Evolutionary conservation across 2,888 invertebrate genomes (phyloP).

Genomic region (Cantharis rustica): DNA sequence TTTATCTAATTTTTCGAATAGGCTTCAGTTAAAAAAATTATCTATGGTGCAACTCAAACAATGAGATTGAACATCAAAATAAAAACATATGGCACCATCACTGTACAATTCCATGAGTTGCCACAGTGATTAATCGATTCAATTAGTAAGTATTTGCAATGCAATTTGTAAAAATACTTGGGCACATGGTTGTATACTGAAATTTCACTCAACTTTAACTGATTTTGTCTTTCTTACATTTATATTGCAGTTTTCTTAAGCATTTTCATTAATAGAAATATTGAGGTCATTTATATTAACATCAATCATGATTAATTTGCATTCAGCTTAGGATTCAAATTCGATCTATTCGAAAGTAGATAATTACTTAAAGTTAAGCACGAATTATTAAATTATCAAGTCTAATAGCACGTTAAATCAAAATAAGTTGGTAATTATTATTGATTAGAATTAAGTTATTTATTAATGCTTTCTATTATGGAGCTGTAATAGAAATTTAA

Average conservation of each 20-base stretch:
- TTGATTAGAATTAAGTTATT: background rate
- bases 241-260: background rate
- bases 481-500: background rate
- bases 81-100: too few relatives aligned
- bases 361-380: background rate
- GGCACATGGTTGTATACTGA: background rate
- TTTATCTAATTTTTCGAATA: too few relatives aligned
- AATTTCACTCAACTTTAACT: background rate
- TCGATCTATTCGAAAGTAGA: background rate
- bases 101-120: too few relatives aligned
- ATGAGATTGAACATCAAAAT: too few relatives aligned
- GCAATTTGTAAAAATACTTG: background rate
- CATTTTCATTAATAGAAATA: background rate
- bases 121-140: too few relatives aligned
- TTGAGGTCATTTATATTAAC: background rate
- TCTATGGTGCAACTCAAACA: too few relatives aligned
- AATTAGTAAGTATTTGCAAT: too few relatives aligned
- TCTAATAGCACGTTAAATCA: background rate
- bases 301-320: background rate
- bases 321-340: background rate
- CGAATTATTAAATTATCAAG: background rate
- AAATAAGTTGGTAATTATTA: background rate
- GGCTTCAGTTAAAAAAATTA: too few relatives aligned
- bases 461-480: background rate
- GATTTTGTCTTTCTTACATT: background rate